Conservation (phyloP, 2,797 vertebrate species). For the Pristis pectinata region DNA sequence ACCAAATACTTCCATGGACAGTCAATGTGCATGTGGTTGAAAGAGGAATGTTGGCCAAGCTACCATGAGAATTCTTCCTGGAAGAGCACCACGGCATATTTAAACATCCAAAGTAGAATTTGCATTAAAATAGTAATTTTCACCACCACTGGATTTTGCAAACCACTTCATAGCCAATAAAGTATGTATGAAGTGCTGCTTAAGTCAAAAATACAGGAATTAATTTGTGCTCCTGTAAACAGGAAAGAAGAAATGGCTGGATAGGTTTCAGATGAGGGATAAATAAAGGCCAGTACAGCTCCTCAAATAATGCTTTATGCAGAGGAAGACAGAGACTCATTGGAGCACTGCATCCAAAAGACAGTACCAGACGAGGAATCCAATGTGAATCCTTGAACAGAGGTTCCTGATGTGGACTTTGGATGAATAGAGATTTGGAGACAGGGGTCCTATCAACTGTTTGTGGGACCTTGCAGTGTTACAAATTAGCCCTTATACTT, state of each 20-base stretch:
- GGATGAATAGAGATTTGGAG: too few relatives aligned
- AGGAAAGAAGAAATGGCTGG: background rate
- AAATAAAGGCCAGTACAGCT: background rate
- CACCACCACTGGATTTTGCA: background rate
- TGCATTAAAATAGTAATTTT: background rate
- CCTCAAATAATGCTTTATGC: background rate
- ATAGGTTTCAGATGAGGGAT: background rate
- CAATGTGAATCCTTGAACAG: too few relatives aligned
- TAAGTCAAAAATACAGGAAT: background rate
- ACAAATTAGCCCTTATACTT: too few relatives aligned
- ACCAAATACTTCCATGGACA: background rate
- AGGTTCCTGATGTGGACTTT: too few relatives aligned
- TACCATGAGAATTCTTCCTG: background rate
- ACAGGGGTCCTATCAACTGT: too few relatives aligned
- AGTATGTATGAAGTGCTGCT: background rate
- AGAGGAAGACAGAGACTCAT: background rate
- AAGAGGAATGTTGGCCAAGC: background rate
- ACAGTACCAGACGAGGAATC: too few relatives aligned
- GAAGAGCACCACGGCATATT: background rate
- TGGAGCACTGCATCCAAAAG: background rate
- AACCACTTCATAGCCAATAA: background rate
- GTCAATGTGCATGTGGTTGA: background rate
- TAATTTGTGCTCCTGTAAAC: background rate
- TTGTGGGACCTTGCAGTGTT: too few relatives aligned
- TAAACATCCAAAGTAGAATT: background rate